A percentile compares a stretch with the other conserved stretches of the same genome.
Conservation (phyloP, 2,113 vertebrate genomes). For the Pyxicephalus adspersus region DNA sequence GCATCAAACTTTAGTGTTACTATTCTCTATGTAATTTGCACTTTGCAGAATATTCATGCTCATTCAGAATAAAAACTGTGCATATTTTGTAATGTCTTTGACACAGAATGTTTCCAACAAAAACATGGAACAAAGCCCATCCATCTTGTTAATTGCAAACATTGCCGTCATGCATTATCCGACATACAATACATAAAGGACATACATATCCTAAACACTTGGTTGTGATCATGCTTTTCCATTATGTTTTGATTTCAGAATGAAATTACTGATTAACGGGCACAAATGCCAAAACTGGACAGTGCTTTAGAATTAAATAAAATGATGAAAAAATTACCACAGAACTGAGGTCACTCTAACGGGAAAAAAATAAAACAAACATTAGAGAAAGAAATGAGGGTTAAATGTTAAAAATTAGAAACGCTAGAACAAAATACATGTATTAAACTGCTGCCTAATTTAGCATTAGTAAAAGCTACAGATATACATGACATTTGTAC, state of each 20-base stretch:
- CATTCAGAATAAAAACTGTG: too few species aligned
- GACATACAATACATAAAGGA: too few species aligned
- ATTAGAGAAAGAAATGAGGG: conserved; percentile 94
- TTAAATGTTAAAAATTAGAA: conserved; percentile 90
- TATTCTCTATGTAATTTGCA: too few species aligned
- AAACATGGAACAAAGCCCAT: too few species aligned
- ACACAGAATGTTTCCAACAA: too few species aligned
- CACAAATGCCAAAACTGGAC: conserved; percentile 70
- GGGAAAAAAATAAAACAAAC: conserved; percentile 94
- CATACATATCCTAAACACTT: conserved; percentile 58
- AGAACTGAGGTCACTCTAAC: conserved; percentile 99
- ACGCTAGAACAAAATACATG: conserved; percentile 71
- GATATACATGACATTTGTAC: conserved; percentile 48
- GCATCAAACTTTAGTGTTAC: too few species aligned
- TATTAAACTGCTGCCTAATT: conserved; percentile 72
- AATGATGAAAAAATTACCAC: conserved; percentile 93
- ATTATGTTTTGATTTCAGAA: conserved; percentile 72
- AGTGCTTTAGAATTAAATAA: conserved; percentile 85
- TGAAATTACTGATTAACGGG: conserved; percentile 72
- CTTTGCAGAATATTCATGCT: too few species aligned
- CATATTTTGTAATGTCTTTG: too few species aligned
- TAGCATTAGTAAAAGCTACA: conserved; percentile 74
- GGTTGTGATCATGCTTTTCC: conserved; percentile 75
- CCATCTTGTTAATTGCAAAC: too few species aligned
- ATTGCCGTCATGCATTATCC: too few species aligned